Percentiles rank a stretch among this genome's conserved stretches.
Conservation (phyloP, 2,888 invertebrate species). For the Apamea anceps region DNA sequence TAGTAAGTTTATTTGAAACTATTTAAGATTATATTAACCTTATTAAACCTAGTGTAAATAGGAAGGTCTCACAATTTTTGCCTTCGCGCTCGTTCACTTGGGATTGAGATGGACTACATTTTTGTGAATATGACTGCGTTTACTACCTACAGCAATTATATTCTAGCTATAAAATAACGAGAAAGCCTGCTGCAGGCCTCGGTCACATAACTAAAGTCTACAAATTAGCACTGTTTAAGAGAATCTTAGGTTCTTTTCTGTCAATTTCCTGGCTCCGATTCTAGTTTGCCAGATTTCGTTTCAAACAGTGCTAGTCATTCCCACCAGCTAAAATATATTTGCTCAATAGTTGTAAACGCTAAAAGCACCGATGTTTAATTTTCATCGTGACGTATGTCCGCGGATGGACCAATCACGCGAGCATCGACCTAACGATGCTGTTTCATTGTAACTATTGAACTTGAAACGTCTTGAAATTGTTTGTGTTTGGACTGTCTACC, state of each 20-base stretch:
- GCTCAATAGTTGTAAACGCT: conserved; percentile 44
- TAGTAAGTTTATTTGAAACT: conserved; percentile 58
- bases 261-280: conserved; percentile 34
- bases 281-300: conserved; percentile 33
- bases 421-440: conserved; percentile 35
- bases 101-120: conserved; percentile 62
- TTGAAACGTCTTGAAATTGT: conserved; percentile 50
- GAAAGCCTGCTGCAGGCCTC: background rate
- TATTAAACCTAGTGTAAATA: conserved; percentile 78
- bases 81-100: conserved; percentile 70
- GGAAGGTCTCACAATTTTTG: conserved; percentile 75
- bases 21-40: conserved; percentile 77
- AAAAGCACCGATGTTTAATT: conserved; percentile 52
- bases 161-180: conserved; percentile 34
- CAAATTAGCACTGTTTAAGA: conserved; percentile 25
- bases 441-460: conserved; percentile 43
- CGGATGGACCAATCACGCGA: conserved; percentile 43
- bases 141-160: conserved; percentile 49
- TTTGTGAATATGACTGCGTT: conserved; percentile 57
- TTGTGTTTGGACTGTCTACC: conserved; percentile 33
- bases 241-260: conserved; percentile 19
- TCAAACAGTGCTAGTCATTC: conserved; percentile 6
- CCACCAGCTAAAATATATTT: conserved; percentile 39
- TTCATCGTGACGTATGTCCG: conserved; percentile 52
- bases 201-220: background rate